Base-by-base conservation (phyloP, 2,797 vertebrate species). In the Staurois parvus region DNA sequence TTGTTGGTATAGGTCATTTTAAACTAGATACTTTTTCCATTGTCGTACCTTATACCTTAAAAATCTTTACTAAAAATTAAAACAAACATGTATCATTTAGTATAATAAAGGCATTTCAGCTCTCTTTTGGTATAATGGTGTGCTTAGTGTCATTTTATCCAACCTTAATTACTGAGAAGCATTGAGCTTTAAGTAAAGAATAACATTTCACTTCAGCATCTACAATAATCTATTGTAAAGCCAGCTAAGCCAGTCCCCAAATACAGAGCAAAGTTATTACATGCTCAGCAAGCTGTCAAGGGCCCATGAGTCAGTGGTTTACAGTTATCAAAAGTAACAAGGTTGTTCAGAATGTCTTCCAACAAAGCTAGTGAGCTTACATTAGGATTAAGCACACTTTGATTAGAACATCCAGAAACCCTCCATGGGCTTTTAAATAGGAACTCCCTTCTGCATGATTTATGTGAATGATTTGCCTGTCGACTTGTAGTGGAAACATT, bases 241-340 rank as follows among this genome's bases (percentile, higher is more conserved):
- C 93, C 91, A 92, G 90, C 91, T 94, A 95, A 95, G 93, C 93
- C 90, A 94, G 92, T 94, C 93, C 92, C 91, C 91, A 94, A 94
- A 95, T 94, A 93, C 93, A 92, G 92, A 93, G 92, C 92, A 94
- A 93, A 89, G 91, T 95, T 95, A 94, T 95, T 95, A 94, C 92
- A 94, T 93, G 92, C 92, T 94, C 91, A 95, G 93, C 92, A 94
- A 91, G 91, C 91, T 94, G 93, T 94, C 94, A 94, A 93, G 93
- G 92, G 94, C 90, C 92, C 90, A 88, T 91, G 94, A 94, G 93
- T 93, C 94, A 93, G 92, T 94, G 90, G 93, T 93, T 95, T 94
- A 94, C 88, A 91, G 92, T 94, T 95, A 95, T 95, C 94, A 95
- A 94, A 95, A 94, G 93, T 93, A 95, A 93, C 92, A 94, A 94